Conservation (phyloP, 2,888 invertebrate genomes). For the Epirrhoe alternata region DNA sequence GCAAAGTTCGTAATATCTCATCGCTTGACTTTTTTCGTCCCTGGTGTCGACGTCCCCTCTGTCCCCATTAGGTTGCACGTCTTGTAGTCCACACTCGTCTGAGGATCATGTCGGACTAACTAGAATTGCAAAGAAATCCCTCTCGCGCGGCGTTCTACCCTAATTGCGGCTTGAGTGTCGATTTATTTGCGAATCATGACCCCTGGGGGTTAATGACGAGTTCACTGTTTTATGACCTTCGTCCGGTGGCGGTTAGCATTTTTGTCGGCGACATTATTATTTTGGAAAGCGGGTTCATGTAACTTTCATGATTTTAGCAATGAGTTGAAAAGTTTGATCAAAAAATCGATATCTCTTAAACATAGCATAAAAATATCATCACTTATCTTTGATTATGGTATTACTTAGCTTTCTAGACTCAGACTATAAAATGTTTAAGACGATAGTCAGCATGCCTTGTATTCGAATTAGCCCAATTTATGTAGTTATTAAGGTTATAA, state of each 20-base stretch:
- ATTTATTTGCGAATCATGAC: conserved; percentile 79
- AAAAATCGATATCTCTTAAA: no score
- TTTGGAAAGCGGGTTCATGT: not conserved
- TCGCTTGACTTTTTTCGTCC: conserved; percentile 3
- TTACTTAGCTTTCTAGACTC: no score
- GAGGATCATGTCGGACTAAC: conserved; percentile 80
- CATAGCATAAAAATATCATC: no score
- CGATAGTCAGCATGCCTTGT: no score
- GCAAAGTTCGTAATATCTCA: not conserved
- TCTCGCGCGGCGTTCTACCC: conserved; percentile 55
- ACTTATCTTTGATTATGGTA: no score
- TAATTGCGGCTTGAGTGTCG: conserved; percentile 77
- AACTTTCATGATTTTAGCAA: not conserved
- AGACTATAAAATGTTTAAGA: no score
- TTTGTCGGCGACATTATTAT: conserved; percentile 39
- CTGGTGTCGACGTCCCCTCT: conserved; percentile 28
- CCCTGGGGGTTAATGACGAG: conserved; percentile 59
- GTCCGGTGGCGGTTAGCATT: conserved; percentile 48
- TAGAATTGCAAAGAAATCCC: conserved; percentile 81
- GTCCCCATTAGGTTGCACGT: conserved; percentile 69
- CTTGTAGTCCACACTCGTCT: conserved; percentile 72
- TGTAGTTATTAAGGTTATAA: no score
- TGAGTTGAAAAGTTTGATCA: not conserved
- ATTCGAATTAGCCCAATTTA: no score
- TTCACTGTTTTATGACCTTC: conserved; percentile 50